Percentiles rank a stretch among this genome's conserved stretches.
Conservation (phyloP, 92 coral and sea anemone genomes). For the Virgularia gustaviana region DNA sequence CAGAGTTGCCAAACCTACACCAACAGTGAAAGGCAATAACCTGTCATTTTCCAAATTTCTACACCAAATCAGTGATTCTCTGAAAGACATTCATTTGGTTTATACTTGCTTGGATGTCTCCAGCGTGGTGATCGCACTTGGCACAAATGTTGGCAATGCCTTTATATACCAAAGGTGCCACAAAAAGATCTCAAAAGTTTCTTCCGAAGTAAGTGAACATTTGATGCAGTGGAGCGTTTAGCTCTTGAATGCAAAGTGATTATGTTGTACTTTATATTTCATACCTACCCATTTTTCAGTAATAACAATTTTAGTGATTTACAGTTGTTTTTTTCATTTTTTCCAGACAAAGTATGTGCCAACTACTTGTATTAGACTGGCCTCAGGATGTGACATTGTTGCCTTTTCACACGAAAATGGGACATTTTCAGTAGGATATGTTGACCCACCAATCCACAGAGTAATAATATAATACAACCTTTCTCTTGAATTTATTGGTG, state of each 20-base stretch:
- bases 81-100: conserved; percentile 49
- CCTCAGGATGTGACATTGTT: conserved; percentile 62
- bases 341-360: conserved; percentile 63
- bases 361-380: conserved; percentile 66
- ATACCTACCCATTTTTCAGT: not conserved
- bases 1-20: conserved; percentile 24
- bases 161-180: conserved; percentile 70
- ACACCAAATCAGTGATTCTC: conserved; percentile 30
- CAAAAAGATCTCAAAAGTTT: conserved; percentile 60
- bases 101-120: conserved; percentile 87
- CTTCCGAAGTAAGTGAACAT: conserved; percentile 61
- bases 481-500: no score
- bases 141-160: conserved; percentile 73
- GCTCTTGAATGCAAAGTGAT: no score
- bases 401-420: conserved; percentile 82
- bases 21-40: conserved; percentile 21
- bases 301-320: not conserved
- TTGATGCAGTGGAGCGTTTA: not conserved
- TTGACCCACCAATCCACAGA: conserved; percentile 64
- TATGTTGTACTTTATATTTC: no score
- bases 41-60: not conserved
- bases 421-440: conserved; percentile 64
- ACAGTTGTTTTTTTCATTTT: not conserved
- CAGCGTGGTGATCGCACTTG: conserved; percentile 69
- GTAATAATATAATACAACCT: no score